Conservation (phyloP, 1,140 invertebrate genomes). For the Laodelphax striatellus region DNA sequence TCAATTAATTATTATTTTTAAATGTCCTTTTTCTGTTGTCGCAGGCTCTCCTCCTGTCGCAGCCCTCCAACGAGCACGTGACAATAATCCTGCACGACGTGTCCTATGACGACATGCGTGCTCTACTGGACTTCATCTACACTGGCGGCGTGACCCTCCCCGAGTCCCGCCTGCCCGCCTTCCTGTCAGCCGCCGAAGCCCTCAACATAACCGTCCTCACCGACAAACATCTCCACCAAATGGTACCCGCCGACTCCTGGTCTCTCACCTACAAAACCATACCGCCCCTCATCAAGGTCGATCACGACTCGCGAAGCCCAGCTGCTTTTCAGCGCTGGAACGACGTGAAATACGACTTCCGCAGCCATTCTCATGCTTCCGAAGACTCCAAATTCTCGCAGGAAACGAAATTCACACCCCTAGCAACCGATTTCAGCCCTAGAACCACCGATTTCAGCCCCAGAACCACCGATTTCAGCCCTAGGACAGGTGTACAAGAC, state of each 20-base stretch:
- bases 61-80: slow-evolving; percentile 38
- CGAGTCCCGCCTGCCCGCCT: slow-evolving; percentile 37
- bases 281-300: slow-evolving; percentile 8
- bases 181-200: slow-evolving; percentile 41
- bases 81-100: slow-evolving; percentile 46
- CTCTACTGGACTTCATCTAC: slow-evolving; percentile 46
- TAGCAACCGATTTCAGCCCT: too few species aligned
- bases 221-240: slow-evolving; percentile 25
- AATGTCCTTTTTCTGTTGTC: slow-evolving; percentile 17
- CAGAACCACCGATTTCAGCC: neutral
- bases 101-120: slow-evolving; percentile 39
- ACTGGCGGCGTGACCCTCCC: slow-evolving; percentile 43
- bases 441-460: too few species aligned
- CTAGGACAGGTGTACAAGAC: neutral
- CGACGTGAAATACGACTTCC: neutral
- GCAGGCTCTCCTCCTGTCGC: slow-evolving; percentile 35
- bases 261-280: neutral
- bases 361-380: too few species aligned
- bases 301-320: neutral
- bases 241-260: neutral
- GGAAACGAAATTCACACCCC: neutral
- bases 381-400: neutral
- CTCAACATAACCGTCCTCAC: slow-evolving; percentile 39
- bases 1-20: too few species aligned
- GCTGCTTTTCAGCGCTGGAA: neutral